phyloP scores from a whole-genome alignment of 2,797 vertebrate species.

The Crenuchus spilurus region DNA sequence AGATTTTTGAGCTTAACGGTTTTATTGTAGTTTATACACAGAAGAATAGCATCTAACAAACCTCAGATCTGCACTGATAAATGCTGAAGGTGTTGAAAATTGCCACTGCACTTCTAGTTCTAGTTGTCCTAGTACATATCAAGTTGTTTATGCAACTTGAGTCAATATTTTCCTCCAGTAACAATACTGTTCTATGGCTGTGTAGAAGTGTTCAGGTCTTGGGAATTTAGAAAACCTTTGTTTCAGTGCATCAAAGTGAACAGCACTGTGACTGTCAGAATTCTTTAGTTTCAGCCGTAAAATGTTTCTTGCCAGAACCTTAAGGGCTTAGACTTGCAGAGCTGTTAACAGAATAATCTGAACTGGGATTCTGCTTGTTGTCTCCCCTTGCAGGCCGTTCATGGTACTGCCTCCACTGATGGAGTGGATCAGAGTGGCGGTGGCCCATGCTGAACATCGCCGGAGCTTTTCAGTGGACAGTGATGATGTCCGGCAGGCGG shows the following conservation, averaged over 20 bases:
- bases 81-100: no score
- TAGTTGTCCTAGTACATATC: no score
- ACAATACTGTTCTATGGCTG: no score
- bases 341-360: neutral
- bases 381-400: slow-evolving; percentile 87
- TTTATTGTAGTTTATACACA: no score
- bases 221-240: no score
- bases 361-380: slow-evolving; percentile 36
- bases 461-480: slow-evolving; percentile 97
- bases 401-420: slow-evolving; percentile 93
- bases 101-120: no score
- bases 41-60: no score
- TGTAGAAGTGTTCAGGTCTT: no score
- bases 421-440: slow-evolving; percentile 96
- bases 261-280: neutral
- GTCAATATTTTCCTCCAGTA: no score
- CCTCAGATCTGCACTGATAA: no score
- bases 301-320: neutral
- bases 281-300: neutral
- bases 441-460: slow-evolving; percentile 92
- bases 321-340: neutral
- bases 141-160: no score
- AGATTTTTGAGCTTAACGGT: no score
- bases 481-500: slow-evolving; percentile 96
- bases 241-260: neutral